These are phyloP conservation scores for Artemisiospiza belli DNA, from an alignment of 2,113 vertebrate species.

Conservation along the genomic window DNA sequence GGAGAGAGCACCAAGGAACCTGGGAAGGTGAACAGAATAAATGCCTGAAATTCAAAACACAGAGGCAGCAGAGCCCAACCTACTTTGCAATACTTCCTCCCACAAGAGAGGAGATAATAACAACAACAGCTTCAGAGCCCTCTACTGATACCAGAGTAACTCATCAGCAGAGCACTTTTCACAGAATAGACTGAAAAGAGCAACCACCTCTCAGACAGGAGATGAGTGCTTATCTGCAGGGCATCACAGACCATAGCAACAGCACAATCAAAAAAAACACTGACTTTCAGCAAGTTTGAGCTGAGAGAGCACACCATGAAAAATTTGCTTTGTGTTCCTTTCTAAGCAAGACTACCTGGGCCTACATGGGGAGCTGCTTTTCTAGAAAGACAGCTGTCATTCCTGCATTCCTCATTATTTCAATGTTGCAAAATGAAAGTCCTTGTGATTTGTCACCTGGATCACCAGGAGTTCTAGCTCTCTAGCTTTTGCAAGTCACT, in stretches of 20 bases:
- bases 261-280: background rate
- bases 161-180: background rate
- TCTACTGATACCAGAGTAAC: conserved; percentile 4
- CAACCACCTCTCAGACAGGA: background rate
- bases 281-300: background rate
- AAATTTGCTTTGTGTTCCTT: background rate
- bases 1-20: background rate
- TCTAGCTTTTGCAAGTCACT: background rate
- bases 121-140: accelerated
- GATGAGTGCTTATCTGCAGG: background rate
- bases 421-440: background rate
- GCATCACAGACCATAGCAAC: background rate
- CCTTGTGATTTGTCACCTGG: background rate
- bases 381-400: background rate
- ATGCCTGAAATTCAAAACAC: background rate
- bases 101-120: background rate
- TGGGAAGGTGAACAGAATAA: background rate
- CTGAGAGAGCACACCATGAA: background rate
- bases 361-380: background rate
- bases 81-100: background rate
- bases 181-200: background rate
- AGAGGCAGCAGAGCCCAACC: background rate
- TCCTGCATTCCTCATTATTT: background rate
- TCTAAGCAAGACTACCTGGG: background rate
- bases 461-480: background rate